Evolutionary conservation across 2,888 invertebrate genomes (phyloP).

Genomic region (Diplolepis rosae): DNA sequence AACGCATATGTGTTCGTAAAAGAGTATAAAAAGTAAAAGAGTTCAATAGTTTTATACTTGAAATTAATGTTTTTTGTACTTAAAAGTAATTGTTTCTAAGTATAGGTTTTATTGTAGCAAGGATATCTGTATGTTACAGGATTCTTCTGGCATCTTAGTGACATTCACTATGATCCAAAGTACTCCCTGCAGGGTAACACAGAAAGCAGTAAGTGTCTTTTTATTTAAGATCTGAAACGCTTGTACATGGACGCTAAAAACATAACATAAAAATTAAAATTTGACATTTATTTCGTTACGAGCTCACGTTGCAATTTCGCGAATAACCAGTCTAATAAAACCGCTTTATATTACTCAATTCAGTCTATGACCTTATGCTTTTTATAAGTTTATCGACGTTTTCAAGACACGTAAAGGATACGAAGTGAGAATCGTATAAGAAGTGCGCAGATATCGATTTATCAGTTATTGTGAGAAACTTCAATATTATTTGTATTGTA

Average conservation of each 20-base stretch:
- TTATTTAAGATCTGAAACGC: slow-evolving; percentile 14
- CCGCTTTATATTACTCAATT: slow-evolving; percentile 32
- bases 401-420: slow-evolving; percentile 25
- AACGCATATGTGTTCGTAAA: no score
- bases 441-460: slow-evolving; percentile 11
- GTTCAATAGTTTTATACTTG: no score
- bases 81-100: no score
- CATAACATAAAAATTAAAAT: background rate
- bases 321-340: slow-evolving; percentile 21
- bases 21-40: no score
- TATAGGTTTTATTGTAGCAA: no score
- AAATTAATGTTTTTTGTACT: no score
- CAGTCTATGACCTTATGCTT: slow-evolving; percentile 25
- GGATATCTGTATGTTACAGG: slow-evolving; percentile 80
- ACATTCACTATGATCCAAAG: slow-evolving; percentile 91
- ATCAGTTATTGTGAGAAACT: slow-evolving; percentile 14
- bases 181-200: slow-evolving; percentile 86
- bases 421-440: slow-evolving; percentile 20
- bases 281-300: background rate
- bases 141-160: slow-evolving; percentile 96
- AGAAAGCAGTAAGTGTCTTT: slow-evolving; percentile 81
- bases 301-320: background rate
- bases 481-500: slow-evolving; percentile 9
- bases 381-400: slow-evolving; percentile 16
- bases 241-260: no score